Conservation (phyloP, 2,797 vertebrate species). For the Miichthys miiuy region DNA sequence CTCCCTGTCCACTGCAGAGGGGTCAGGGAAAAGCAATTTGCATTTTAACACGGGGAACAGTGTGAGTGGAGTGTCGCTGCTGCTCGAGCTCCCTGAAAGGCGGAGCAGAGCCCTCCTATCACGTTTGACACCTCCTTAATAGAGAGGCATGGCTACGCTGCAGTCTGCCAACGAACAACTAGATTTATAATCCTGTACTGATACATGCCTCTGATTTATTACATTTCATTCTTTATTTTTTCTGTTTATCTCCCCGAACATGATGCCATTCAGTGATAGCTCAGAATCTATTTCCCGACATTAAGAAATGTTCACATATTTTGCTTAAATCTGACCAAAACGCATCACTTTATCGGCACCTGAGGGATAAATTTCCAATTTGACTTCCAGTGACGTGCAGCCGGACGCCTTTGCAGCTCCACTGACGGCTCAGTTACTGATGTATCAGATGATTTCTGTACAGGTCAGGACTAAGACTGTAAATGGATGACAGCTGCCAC, state of each 20-base stretch:
- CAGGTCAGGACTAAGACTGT: not conserved
- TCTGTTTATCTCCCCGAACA: not conserved
- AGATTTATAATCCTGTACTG: constrained; percentile 39
- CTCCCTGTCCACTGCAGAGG: constrained; percentile 44
- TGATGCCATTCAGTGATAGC: not conserved
- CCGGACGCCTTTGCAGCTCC: not conserved
- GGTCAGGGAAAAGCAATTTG: constrained; percentile 76
- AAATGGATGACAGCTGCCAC: not conserved
- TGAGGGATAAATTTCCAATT: not conserved
- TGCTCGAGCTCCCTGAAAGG: constrained; percentile 65
- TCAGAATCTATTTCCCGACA: not conserved
- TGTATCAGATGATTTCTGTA: not conserved
- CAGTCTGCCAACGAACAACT: constrained; percentile 6
- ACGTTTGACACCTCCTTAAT: constrained; percentile 66
- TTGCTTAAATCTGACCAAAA: constrained; percentile 1
- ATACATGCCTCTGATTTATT: constrained; percentile 26
- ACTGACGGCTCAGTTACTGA: constrained; percentile 11
- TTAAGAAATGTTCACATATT: not conserved
- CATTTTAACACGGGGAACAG: constrained; percentile 69
- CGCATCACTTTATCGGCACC: not conserved
- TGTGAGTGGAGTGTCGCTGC: constrained; percentile 44
- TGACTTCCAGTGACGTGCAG: constrained; percentile 1
- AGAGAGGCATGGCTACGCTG: constrained; percentile 50
- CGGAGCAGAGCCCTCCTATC: constrained; percentile 50
- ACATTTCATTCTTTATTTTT: constrained; percentile 11